phyloP scores from a whole-genome alignment of 2,888 invertebrate species.

The Ecliptopera silaceata region DNA sequence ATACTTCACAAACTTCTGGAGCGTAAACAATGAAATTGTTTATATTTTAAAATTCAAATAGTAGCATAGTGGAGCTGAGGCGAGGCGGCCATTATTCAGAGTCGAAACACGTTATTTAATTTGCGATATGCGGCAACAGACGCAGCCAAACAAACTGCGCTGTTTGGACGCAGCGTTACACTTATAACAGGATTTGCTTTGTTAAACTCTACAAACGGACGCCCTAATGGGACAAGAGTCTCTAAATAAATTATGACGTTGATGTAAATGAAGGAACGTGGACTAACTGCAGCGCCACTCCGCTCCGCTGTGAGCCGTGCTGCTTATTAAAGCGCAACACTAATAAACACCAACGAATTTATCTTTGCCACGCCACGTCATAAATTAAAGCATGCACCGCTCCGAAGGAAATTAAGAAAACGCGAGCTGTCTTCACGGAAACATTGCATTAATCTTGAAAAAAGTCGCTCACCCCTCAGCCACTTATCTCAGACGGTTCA shows the following conservation, averaged over 20 bases:
- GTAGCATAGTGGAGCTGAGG: constrained; percentile 46
- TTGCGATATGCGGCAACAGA: constrained; percentile 71
- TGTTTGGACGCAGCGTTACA: constrained; percentile 64
- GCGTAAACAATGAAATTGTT: constrained; percentile 43
- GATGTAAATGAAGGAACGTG: constrained; percentile 47
- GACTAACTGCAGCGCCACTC: constrained; percentile 36
- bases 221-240: constrained; percentile 67
- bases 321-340: constrained; percentile 56
- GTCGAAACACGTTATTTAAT: constrained; percentile 75
- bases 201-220: constrained; percentile 68
- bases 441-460: constrained; percentile 52
- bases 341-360: constrained; percentile 65
- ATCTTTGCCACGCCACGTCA: constrained; percentile 61
- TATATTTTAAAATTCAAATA: constrained; percentile 57
- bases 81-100: constrained; percentile 59
- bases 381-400: constrained; percentile 63
- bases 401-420: constrained; percentile 64
- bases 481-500: constrained; percentile 47
- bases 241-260: constrained; percentile 63
- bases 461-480: constrained; percentile 36
- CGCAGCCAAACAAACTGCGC: constrained; percentile 69
- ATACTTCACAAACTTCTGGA: constrained; percentile 29
- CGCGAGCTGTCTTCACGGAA: constrained; percentile 52
- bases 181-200: constrained; percentile 77
- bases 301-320: constrained; percentile 44